Evolutionary conservation across 2,888 invertebrate genomes (phyloP), one percentile per base, ranked within the genome.

Genomic region (Cryptocheilus praepositus): DNA sequence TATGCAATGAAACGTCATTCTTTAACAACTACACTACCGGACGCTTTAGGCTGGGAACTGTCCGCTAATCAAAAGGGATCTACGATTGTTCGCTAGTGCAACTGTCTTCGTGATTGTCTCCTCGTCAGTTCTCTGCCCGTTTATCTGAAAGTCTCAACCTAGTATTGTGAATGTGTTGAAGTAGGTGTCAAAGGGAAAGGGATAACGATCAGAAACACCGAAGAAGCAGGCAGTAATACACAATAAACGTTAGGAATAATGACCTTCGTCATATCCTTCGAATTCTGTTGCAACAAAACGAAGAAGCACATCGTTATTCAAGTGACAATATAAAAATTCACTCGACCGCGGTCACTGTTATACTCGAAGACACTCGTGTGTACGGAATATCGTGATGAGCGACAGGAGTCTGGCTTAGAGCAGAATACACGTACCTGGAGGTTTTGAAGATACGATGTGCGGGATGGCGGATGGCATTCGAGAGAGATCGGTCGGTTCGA

Each of bases 251-350:
- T 67, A 75, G 71, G 73, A 81, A 71, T 83, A 87, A 84, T 85
- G 86, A 88, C 88, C 88, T 88, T 87, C 87, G 84, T 86, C 86
- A 82, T 85, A 87, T 88, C 88, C 88, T 81, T 87, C 85, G 86
- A 78, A 86, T 73, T 86, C 88, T 87, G 85, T 84, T 55, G 75
- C 79, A 74, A 25, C 1, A 49, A 77, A 82, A 83, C 78, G 67
- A 81, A 83, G 72, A 81, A 82, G 52, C 73, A 76, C 18, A 81
- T 74, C 46, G 71, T 83, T 82, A 83, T 80, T 80, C 21, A 21
- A n/a, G 21, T 58, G 25, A 16, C 5, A 3, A 25, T 16, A 36
- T 36, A 11, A 36, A 36, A 11, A 36, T 36, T 36, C 36, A 11
- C 36, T 36, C 13, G 36, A 11, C 36, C 36, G 36, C 36, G 36